Base-by-base conservation (phyloP, 2,797 vertebrate genomes). In the Atherinosoma microstoma region DNA sequence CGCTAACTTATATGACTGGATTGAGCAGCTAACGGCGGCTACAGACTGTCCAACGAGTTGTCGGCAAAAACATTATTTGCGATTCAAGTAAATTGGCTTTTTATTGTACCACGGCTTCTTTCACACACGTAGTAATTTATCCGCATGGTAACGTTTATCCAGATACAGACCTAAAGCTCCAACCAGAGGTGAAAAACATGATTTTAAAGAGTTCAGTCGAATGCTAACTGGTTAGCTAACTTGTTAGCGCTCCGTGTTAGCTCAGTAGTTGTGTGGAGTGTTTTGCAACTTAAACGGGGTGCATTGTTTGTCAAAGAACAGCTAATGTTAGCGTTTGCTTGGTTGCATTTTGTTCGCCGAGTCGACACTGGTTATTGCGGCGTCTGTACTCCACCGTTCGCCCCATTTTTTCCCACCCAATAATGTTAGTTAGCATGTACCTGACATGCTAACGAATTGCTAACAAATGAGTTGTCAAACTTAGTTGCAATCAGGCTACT, bases 141-240 rank as follows among this genome's bases (percentile, higher is more conserved):
- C 22, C 6, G 8, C 29, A 0, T 4, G 6, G 1, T 42, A 20
- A 18, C 6, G 0, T 2, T 9, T 56, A 2, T 5, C 3, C 3
- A 51, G 18, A 2, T 0, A 3, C 7, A 12, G 16, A 4, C 0
- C 53, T 0, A 0, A 22, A 20, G 6, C 7, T 36, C 0, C n/a
- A 53, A 35, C 15, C 0, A 34, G 6, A 40, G 0, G 51, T 27
- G 1, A 65, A 73, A 64, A 64, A 47, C 3, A 42, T 58, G 35
- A 66, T 63, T 66, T 40, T 76, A 75, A 16, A 64, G 59, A 83
- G 67, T 84, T 80, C 16, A 78, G 20, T 20, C 16, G 16, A 18
- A 63, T 67, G 90, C 89, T 91, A 91, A 79, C 40, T 58, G 45
- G 62, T 60, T 85, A 85, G 87, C 86, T 87, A 86, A 83, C 72